Percentiles rank a stretch among this genome's conserved stretches.
phyloP scores from a whole-genome alignment of 2,113 vertebrate genomes.

The Morone chrysops region DNA sequence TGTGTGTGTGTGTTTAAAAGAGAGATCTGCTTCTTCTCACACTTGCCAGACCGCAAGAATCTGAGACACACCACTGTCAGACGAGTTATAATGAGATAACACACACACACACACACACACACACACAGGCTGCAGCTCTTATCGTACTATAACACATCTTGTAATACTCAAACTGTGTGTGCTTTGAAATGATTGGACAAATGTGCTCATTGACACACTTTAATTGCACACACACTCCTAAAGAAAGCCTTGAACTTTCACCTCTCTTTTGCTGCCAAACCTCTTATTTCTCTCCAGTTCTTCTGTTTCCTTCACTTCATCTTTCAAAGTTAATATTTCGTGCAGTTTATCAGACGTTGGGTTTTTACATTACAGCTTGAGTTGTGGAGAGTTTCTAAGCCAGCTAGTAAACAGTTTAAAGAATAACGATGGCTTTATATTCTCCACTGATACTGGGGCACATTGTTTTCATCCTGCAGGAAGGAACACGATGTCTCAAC shows the following conservation, averaged over 20 bases:
- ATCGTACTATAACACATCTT: conserved; percentile 22
- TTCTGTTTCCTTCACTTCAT: conserved; percentile 5
- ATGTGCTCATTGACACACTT: neutral
- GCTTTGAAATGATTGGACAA: neutral
- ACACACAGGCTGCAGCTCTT: neutral
- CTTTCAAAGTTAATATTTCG: neutral
- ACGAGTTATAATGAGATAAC: conserved; percentile 46
- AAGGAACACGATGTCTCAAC: too few relatives aligned
- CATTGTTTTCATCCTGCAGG: too few relatives aligned
- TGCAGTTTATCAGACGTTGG: neutral
- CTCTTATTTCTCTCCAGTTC: neutral
- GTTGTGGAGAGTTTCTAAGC: neutral
- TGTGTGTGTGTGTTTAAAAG: conserved; percentile 18
- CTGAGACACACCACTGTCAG: conserved; percentile 43
- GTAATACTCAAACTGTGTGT: conserved; percentile 24
- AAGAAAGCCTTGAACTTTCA: neutral
- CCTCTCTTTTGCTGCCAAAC: neutral
- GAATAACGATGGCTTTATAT: too few relatives aligned
- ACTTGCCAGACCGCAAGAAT: conserved; percentile 52
- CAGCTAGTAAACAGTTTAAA: neutral
- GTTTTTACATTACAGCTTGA: neutral
- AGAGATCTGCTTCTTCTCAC: conserved; percentile 59
- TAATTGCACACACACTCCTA: neutral
- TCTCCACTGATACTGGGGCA: too few relatives aligned
- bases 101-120: conserved; percentile 30